Conservation (phyloP, 2,797 vertebrate genomes). For the Lemur catta region DNA sequence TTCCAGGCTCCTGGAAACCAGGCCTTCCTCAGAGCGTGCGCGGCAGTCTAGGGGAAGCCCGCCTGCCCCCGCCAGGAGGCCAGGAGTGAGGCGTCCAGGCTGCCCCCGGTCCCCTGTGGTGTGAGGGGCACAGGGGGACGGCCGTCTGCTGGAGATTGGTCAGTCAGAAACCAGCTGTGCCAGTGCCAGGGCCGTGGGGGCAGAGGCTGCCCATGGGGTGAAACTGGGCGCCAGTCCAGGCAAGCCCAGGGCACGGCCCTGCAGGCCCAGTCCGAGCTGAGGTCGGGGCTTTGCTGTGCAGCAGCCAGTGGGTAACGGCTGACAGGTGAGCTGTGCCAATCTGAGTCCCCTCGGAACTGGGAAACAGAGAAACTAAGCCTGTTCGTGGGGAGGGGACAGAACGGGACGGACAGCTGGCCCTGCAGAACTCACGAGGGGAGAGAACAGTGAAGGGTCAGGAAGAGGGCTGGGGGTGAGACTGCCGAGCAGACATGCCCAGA, state of each 20-base stretch:
- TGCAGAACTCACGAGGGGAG: neutral
- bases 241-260: neutral
- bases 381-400: neutral
- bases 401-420: neutral
- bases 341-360: neutral
- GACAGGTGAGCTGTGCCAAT: neutral
- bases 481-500: rapidly evolving
- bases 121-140: neutral
- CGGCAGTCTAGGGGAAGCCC: neutral
- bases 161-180: neutral
- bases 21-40: neutral
- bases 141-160: neutral
- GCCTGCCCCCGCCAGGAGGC: neutral
- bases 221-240: slow-evolving; percentile 52
- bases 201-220: neutral
- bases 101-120: neutral
- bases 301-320: neutral
- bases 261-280: neutral
- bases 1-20: neutral
- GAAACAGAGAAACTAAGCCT: neutral
- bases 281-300: neutral
- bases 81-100: neutral
- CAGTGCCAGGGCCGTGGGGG: neutral
- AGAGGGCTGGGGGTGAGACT: neutral
- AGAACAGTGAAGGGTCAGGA: neutral